A percentile compares a stretch with the other conserved stretches of the same genome.
Conservation (phyloP, 37 sponge, comb jelly and placozoan species). For the Petrosia ficiformis region DNA sequence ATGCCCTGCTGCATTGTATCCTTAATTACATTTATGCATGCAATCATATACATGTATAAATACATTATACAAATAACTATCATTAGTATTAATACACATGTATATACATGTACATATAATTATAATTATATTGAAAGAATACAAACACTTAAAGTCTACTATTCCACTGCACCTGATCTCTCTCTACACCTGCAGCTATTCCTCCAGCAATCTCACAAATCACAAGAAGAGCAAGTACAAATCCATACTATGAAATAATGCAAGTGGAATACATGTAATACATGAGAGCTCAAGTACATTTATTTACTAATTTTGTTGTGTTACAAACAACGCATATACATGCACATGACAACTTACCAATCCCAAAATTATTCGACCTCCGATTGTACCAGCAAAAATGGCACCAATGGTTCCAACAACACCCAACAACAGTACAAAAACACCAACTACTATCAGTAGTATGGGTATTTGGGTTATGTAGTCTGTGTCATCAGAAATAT, state of each 20-base stretch:
- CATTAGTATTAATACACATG: no score
- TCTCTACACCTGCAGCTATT: constrained; percentile 57
- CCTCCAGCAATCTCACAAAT: constrained; percentile 57
- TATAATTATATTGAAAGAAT: neutral
- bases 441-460: constrained; percentile 46
- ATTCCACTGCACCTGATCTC: constrained; percentile 26
- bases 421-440: constrained; percentile 42
- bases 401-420: constrained; percentile 38
- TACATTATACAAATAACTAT: no score
- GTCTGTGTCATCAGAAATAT: constrained; percentile 5
- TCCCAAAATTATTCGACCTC: constrained; percentile 48
- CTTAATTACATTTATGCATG: no score
- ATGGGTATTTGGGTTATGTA: constrained; percentile 23
- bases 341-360: constrained; percentile 36
- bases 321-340: neutral
- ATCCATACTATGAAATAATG: constrained; percentile 42
- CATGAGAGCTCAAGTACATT: neutral
- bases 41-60: no score
- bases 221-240: constrained; percentile 42
- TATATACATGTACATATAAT: no score
- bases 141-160: neutral
- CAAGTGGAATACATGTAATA: neutral
- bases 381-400: constrained; percentile 41
- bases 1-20: no score
- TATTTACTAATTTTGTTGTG: no score